phyloP scores from a whole-genome alignment of 2,888 invertebrate species.

The Hemithea aestivaria region DNA sequence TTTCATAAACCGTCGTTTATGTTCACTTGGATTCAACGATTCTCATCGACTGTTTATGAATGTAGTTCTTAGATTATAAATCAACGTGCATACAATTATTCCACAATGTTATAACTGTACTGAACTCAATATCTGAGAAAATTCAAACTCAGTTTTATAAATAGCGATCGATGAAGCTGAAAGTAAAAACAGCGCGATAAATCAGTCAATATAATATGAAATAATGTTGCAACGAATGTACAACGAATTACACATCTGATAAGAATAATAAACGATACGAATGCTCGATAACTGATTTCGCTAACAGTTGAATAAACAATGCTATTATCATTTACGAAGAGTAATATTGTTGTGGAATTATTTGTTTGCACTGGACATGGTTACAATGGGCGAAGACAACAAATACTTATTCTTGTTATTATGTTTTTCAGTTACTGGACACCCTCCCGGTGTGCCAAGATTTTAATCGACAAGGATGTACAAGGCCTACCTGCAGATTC shows the following conservation, averaged over 20 bases:
- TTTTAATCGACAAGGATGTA: conserved; percentile 99
- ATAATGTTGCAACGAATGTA: conserved; percentile 6
- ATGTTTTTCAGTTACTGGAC: conserved; percentile 98
- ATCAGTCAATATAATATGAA: too few relatives aligned
- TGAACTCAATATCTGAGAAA: too few relatives aligned
- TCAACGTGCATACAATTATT: conserved; percentile 46
- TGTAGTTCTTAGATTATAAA: conserved; percentile 49
- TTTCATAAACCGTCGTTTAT: conserved; percentile 71
- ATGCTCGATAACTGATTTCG: too few relatives aligned
- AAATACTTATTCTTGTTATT: conserved; percentile 54
- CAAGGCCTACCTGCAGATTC: conserved; percentile 98
- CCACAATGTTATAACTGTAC: conserved; percentile 38
- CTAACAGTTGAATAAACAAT: too few relatives aligned
- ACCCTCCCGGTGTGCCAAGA: conserved; percentile 99
- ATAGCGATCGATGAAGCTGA: too few relatives aligned
- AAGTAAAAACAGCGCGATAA: too few relatives aligned
- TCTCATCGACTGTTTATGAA: conserved; percentile 64
- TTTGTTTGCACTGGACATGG: conserved; percentile 50
- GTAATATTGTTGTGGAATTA: conserved; percentile 34
- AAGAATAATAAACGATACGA: too few relatives aligned
- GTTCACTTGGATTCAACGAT: conserved; percentile 21
- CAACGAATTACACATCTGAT: conserved; percentile 7
- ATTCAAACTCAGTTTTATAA: too few relatives aligned
- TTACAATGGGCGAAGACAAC: conserved; percentile 32
- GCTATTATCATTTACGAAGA: neutral